Evolutionary conservation across 2,888 invertebrate species (phyloP), one percentile per base, ranked within the genome.

Genomic region (Seira musarum): DNA sequence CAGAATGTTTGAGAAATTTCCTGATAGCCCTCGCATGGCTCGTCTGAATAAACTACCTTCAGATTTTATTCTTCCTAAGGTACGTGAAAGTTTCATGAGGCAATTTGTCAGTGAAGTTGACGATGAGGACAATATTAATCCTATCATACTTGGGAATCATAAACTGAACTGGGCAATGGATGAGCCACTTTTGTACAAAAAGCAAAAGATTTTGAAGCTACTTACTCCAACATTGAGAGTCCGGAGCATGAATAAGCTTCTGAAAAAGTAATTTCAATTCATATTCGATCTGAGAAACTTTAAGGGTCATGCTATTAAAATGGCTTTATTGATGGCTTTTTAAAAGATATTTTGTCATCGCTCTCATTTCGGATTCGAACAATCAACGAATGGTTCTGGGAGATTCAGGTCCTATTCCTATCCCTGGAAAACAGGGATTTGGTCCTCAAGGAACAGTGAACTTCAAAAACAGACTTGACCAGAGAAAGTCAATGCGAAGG

Each of bases 21-120:
- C 99, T 0, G 97, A 99, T 87, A 96, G 98, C 86, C 99, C 99
- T 0, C 95, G 99, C 89, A 99, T 99, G 99, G 97, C 98, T 0
- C 94, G 94, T 82, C 90, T 99, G 57, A 96, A 97, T 89, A 96
- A 97, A 91, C 94, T 98, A 25, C 97, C 98, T 0, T 95, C 96
- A 1, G 96, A 96, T 89, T 96, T 96, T 85, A 95, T 93, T 88
- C 89, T 96, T 71, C 96, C 96, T 0, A 96, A 96, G 91, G 30
- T 76, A 8, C 25, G 82, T 15, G 99, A 99, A 89, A 99, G 98
- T 86, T 99, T 99, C 89, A 98, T 99, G 95, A 92, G 98, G 6
- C 98, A 98, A 89, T 99, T 99, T 89, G 95, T 97, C 0, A 87
- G 87, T 88, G 93, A 94, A 72, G 95, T 95, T 88, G 94, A 93